A percentile compares a stretch with the other conserved stretches of the same genome.
phyloP scores from a whole-genome alignment of 2,113 vertebrate species.

The Xyrauchen texanus region DNA sequence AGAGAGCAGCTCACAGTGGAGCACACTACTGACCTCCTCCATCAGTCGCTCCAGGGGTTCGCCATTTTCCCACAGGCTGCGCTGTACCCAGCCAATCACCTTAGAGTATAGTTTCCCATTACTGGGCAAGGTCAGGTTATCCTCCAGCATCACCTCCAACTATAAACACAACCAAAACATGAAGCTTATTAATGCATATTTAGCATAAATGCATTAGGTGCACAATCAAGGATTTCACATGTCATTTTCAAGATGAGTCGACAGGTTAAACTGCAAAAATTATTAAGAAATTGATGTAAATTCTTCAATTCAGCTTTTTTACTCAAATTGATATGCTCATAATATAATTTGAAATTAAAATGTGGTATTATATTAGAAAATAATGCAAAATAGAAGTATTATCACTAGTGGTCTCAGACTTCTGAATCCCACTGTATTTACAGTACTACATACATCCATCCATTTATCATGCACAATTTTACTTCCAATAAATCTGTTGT shows the following conservation, averaged over 20 bases:
- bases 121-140: constrained; percentile 92
- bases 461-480: too few species aligned
- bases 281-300: too few species aligned
- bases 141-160: constrained; percentile 98
- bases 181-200: not conserved
- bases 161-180: constrained; percentile 64
- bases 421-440: too few species aligned
- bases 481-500: too few species aligned
- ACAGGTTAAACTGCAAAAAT: not conserved
- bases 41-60: constrained; percentile 92
- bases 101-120: constrained; percentile 98
- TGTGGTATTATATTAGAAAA: too few species aligned
- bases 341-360: too few species aligned
- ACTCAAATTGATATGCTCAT: too few species aligned
- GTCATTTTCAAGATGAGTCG: not conserved
- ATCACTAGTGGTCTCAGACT: too few species aligned
- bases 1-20: constrained; percentile 31
- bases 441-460: too few species aligned
- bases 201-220: not conserved
- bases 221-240: too few species aligned
- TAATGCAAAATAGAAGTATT: too few species aligned
- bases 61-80: constrained; percentile 96
- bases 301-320: too few species aligned
- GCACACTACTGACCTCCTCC: constrained; percentile 92
- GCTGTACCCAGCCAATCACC: constrained; percentile 98